phyloP scores from a whole-genome alignment of 2,797 vertebrate genomes.

The Chrysocyon brachyurus region DNA sequence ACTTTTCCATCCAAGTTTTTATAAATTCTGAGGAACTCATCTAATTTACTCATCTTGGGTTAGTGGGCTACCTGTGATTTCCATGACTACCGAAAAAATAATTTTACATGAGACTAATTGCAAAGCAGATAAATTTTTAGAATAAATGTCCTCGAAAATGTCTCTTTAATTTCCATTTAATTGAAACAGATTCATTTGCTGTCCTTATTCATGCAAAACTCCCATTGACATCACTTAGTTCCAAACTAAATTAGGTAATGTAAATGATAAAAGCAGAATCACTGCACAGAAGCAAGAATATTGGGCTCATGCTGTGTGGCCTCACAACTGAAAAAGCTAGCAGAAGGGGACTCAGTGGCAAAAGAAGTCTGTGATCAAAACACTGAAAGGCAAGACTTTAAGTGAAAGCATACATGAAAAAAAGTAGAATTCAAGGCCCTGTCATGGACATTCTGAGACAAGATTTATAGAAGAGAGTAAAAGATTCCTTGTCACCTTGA shows the following conservation, averaged over 20 bases:
- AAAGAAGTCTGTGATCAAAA: neutral
- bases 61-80: slow-evolving; percentile 1
- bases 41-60: neutral
- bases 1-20: neutral
- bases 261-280: neutral
- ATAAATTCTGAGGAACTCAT: slow-evolving; percentile 10
- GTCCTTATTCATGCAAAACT: slow-evolving; percentile 49
- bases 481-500: neutral
- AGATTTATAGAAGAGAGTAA: neutral
- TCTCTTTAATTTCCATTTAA: slow-evolving; percentile 73
- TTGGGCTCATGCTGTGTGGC: neutral
- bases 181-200: slow-evolving; percentile 50
- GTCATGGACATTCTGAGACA: neutral
- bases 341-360: neutral
- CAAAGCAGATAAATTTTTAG: slow-evolving; percentile 55
- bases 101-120: slow-evolving; percentile 40
- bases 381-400: neutral
- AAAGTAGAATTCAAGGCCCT: neutral
- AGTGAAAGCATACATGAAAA: neutral
- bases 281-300: neutral
- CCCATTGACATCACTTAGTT: slow-evolving; percentile 47
- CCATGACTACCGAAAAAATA: slow-evolving; percentile 60
- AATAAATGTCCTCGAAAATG: slow-evolving; percentile 67
- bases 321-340: neutral
- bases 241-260: slow-evolving; percentile 48